Evolutionary conservation across 2,797 vertebrate genomes (phyloP), one percentile per base, ranked within the genome.

Genomic region (Anguilla obscura): DNA sequence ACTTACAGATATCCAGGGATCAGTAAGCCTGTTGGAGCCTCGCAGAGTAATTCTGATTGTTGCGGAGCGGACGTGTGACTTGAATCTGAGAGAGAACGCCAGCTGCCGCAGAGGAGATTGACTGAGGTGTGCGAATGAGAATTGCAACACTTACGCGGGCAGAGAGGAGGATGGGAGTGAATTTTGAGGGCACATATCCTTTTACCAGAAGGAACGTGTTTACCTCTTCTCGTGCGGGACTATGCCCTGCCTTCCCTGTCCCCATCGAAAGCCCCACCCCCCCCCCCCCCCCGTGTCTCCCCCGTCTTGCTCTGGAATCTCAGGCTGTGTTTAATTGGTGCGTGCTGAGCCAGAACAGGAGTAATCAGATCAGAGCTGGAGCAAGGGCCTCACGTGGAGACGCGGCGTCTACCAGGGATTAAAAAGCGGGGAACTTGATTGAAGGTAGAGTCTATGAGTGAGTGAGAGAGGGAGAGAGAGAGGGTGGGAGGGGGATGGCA

Each of bases 241-340:
- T 92, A 85, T 85, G 87, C 83, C 86, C 54, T 85, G 88, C 87
- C 86, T 85, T 89, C 87, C 87, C 88, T 88, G 90, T 90, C 89
- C 87, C 89, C 92, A 30, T 66, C 48, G 85, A 85, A 85, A 85
- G 89, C 87, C 66, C 74, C 88, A 88, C 87, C 63, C 58, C 36
- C 76, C 56, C 90, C 91, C 91, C 83, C 87, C 48, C 48, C 66
- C 69, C 52, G 52, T 48, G 71, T 50, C 90, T 91, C 91, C 92
- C 90, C 92, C 91, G 88, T 92, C 92, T 88, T 90, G 90, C 92
- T 92, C 92, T 92, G 92, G 92, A 94, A 93, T 93, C 92, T 91
- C 92, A 91, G 93, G 95, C 96, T 94, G 95, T 89, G 84, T 95
- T 95, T 96, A 96, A 96, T 96, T 95, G 95, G 94, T 89, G 92